Conservation (phyloP, 2,113 vertebrate genomes). For the Menidia beryllina region DNA sequence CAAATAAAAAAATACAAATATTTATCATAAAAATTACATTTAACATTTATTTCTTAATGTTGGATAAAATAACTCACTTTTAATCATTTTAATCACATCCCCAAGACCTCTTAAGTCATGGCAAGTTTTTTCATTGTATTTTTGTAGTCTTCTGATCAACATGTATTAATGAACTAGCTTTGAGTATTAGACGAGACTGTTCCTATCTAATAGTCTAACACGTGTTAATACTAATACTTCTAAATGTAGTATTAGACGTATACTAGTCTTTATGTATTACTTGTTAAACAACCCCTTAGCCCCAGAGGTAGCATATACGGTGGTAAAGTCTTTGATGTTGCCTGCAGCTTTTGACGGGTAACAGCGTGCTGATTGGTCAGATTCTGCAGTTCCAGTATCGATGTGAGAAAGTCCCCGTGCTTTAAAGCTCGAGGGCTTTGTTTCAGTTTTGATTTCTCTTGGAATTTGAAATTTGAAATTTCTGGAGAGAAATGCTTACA, state of each 20-base stretch:
- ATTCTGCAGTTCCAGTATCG: neutral
- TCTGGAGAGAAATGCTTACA: neutral
- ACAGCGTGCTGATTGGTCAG: conserved; percentile 9
- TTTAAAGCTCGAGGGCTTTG: neutral
- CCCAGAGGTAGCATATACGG: neutral
- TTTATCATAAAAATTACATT: too few relatives aligned
- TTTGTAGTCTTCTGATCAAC: neutral
- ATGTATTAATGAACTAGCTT: neutral
- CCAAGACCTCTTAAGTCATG: neutral
- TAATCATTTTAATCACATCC: too few relatives aligned
- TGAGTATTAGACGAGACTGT: too few relatives aligned
- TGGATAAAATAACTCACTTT: too few relatives aligned
- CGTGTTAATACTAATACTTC: too few relatives aligned
- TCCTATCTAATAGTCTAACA: too few relatives aligned
- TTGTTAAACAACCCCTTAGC: too few relatives aligned
- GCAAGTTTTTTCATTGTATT: neutral
- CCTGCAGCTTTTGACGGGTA: neutral
- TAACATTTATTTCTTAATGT: too few relatives aligned
- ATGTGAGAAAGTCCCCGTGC: neutral
- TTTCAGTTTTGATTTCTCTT: neutral
- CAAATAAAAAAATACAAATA: too few relatives aligned
- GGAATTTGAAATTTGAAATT: neutral
- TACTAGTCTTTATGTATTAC: too few relatives aligned
- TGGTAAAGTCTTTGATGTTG: neutral
- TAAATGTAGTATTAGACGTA: too few relatives aligned